Evolutionary conservation across 2,113 vertebrate species (phyloP).

Genomic region (Etia nguti): DNA sequence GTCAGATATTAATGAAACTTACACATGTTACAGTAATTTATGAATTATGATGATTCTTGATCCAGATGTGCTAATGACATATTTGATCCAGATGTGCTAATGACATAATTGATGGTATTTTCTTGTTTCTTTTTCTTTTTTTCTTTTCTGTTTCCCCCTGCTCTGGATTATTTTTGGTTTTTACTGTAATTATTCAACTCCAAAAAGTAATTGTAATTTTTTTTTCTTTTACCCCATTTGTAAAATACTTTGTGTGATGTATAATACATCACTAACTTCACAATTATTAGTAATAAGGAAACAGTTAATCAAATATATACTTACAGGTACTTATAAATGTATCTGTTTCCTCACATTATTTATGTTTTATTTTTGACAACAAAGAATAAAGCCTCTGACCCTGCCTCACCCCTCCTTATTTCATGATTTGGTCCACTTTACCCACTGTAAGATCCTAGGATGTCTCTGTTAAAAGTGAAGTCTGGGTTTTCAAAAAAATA

Average conservation of each 20-base stretch:
- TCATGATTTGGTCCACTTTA: not conserved
- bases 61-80: not conserved
- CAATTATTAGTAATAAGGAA: not conserved
- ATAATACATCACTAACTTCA: not conserved
- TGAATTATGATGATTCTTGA: not conserved
- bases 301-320: not conserved
- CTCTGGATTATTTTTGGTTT: not conserved
- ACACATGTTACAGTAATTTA: not conserved
- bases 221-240: not conserved
- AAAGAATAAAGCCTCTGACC: not conserved
- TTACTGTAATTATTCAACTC: not conserved
- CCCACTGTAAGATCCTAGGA: fast-evolving
- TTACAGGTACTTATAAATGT: not conserved
- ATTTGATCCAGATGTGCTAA: not conserved
- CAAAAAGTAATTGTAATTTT: not conserved
- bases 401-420: not conserved
- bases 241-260: not conserved
- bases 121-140: not conserved
- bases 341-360: not conserved
- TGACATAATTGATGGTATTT: not conserved
- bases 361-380: not conserved
- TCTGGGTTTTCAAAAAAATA: not conserved
- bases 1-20: not conserved
- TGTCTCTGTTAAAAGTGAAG: not conserved
- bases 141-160: fast-evolving